Conservation (phyloP, 2,113 vertebrate species). For the Larimichthys crocea region DNA sequence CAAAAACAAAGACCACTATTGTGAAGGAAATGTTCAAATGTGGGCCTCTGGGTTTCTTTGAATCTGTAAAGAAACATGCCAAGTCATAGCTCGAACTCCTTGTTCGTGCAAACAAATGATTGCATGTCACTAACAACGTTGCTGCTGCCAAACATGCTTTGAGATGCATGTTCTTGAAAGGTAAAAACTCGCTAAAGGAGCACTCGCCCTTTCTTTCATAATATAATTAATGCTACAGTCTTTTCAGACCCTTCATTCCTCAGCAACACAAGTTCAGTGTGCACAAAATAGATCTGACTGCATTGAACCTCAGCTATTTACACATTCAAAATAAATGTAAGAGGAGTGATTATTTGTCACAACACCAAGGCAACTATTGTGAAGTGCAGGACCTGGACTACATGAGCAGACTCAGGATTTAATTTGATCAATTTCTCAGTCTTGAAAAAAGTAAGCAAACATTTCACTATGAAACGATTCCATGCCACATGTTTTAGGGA, state of each 20-base stretch:
- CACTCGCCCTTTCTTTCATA: background rate
- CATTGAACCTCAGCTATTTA: background rate
- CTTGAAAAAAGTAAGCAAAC: background rate
- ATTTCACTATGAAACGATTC: background rate
- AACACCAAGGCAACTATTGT: too few species aligned
- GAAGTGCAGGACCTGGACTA: background rate
- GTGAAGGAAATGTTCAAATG: background rate
- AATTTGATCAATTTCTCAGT: background rate
- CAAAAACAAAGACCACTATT: background rate
- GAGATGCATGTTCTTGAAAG: too few species aligned
- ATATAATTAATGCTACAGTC: background rate
- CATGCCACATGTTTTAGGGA: background rate
- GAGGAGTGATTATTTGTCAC: background rate
- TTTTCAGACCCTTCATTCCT: background rate
- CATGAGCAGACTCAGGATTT: background rate
- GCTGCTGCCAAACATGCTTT: too few species aligned
- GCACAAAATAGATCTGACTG: background rate
- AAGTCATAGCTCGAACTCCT: too few species aligned
- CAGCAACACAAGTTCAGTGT: too few species aligned
- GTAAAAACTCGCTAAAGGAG: too few species aligned
- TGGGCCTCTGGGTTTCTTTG: background rate
- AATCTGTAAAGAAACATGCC: background rate
- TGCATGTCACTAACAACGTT: too few species aligned
- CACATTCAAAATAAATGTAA: background rate
- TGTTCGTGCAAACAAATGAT: too few species aligned